Evolutionary conservation across 2,113 vertebrate genomes (phyloP).

Genomic region (Recurvirostra avosetta): DNA sequence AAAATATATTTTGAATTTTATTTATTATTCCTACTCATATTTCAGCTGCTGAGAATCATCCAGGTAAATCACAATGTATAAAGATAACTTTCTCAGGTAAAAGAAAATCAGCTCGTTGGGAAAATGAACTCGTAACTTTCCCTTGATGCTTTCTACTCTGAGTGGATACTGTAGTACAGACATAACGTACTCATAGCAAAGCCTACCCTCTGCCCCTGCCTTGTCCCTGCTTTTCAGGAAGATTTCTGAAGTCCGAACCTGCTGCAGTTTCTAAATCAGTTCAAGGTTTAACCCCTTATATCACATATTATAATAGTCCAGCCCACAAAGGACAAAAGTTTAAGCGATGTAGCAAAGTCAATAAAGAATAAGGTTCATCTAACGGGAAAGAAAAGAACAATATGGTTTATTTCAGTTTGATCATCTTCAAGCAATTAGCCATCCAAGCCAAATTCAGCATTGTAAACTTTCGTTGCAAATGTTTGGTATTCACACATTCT

Average conservation of each 20-base stretch:
- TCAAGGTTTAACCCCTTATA: neutral
- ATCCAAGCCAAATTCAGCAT: neutral
- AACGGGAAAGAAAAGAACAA: neutral
- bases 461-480: neutral
- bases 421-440: neutral
- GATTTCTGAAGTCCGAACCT: neutral
- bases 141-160: neutral
- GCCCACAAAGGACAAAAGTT: neutral
- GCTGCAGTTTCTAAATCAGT: neutral
- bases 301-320: neutral
- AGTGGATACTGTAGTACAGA: neutral
- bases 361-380: neutral
- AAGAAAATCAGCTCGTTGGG: neutral
- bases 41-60: neutral
- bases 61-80: neutral
- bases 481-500: neutral
- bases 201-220: neutral
- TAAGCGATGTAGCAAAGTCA: neutral
- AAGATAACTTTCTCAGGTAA: neutral
- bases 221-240: neutral
- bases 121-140: neutral
- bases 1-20: neutral
- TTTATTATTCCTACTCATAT: neutral
- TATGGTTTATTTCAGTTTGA: neutral
- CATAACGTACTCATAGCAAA: neutral